These are phyloP conservation scores for Eudemis profundana DNA, from an alignment of 2,888 invertebrate genomes.

Conservation along the genomic window DNA sequence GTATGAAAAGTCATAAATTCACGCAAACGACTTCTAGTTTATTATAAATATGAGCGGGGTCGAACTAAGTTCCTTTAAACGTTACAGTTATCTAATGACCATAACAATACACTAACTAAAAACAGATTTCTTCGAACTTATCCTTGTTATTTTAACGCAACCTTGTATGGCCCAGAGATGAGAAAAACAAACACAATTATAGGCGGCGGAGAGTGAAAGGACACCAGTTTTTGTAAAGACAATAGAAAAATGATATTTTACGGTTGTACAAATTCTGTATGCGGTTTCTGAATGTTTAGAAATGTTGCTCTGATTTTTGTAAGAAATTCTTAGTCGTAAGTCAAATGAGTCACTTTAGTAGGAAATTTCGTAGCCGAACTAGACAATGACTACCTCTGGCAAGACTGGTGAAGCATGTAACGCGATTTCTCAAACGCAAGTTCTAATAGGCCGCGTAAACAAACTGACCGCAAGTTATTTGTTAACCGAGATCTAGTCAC, in stretches of 20 bases:
- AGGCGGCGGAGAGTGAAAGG: constrained; percentile 62
- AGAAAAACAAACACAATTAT: constrained; percentile 58
- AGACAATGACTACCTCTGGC: constrained; percentile 51
- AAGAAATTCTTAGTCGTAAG: constrained; percentile 1
- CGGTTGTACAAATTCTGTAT: constrained; percentile 60
- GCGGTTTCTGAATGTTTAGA: constrained; percentile 50
- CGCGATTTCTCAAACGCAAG: constrained; percentile 66
- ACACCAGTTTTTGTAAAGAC: constrained; percentile 60
- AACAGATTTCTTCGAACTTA: constrained; percentile 39
- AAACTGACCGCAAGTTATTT: constrained; percentile 74
- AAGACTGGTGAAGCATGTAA: constrained; percentile 61
- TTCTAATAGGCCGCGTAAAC: constrained; percentile 58
- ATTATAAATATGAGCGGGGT: no score
- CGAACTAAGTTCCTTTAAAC: background rate
- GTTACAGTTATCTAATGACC: background rate
- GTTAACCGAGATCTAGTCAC: constrained; percentile 56
- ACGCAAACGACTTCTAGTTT: no score
- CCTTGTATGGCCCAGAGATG: constrained; percentile 51
- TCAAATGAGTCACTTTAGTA: constrained; percentile 32
- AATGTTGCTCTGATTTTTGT: constrained; percentile 32
- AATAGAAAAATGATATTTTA: constrained; percentile 71
- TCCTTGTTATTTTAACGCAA: constrained; percentile 55
- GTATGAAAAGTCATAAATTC: no score
- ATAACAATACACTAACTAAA: constrained; percentile 23
- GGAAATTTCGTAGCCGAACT: constrained; percentile 26